Evolutionary conservation across 2,797 vertebrate species (phyloP), one percentile per base, ranked within the genome.

Genomic region (Antrozous pallidus): DNA sequence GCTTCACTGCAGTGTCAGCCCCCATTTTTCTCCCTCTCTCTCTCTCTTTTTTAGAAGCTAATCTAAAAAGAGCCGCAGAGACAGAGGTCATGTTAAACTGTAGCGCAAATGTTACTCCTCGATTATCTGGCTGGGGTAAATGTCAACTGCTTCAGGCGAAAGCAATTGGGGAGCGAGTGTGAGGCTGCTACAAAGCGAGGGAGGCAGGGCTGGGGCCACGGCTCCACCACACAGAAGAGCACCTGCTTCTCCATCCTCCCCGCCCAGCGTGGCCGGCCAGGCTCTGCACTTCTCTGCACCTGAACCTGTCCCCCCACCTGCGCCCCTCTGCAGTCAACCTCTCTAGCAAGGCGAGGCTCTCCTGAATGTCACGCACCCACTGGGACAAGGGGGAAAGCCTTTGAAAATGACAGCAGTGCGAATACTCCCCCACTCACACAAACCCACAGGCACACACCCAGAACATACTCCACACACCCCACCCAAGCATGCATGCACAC

Each of bases 31-130:
- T 71, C 88, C 49, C 82, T 84, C 75, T 75, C 74, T 47, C 82
- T 67, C 95, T 97, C 40, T 20, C 2, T 96, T 93, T 98, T 91
- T 98, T 97, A 97, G 98, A 97, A 98, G 98, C 99, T 99, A 99
- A 99, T 99, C 99, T 99, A 98, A 99, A 99, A 98, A 99, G 99
- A 98, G 98, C 99, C 98, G 97, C 97, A 98, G 99, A 99, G 99
- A 99, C 99, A 98, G 98, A 98, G 99, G 99, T 99, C 99, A 98
- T 98, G 99, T 99, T 99, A 99, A 99, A 99, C 99, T 99, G 99
- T 98, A 99, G 98, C 98, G 98, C 98, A 99, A 99, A 99, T 99
- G 99, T 99, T 99, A 99, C 98, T 99, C 99, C 99, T 99, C 99
- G 99, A 99, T 99, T 99, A 99, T 99, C 99, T 98, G 98, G 98